phyloP scores from a whole-genome alignment of 2,113 vertebrate species.

The Nycticorax nycticorax region DNA sequence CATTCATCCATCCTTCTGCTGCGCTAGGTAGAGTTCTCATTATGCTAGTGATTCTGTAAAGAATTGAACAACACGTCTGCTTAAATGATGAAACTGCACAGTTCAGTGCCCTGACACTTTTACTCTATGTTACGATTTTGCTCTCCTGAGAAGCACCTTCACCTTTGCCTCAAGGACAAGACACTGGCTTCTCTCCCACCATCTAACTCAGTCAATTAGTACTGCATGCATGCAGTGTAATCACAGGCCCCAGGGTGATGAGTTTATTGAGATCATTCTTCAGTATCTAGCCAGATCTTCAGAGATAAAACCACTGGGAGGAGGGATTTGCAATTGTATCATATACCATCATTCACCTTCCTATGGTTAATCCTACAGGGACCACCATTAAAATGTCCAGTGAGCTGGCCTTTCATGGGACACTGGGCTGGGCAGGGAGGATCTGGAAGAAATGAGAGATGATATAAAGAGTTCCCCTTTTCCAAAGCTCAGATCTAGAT shows the following conservation, averaged over 20 bases:
- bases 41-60: not conserved
- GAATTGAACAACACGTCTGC: not conserved
- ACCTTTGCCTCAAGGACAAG: not conserved
- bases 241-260: not conserved
- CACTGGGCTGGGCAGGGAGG: not conserved
- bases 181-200: not conserved
- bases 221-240: not conserved
- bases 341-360: not conserved
- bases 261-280: not conserved
- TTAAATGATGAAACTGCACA: not conserved
- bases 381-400: not conserved
- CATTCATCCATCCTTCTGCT: not conserved
- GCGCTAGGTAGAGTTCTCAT: not conserved
- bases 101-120: not conserved
- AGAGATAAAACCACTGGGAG: not conserved
- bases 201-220: rapidly evolving
- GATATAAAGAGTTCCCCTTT: not conserved
- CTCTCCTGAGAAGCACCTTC: not conserved
- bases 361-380: not conserved
- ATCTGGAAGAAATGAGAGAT: not conserved
- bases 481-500: not conserved
- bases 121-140: rapidly evolving
- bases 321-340: not conserved
- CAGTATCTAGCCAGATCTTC: not conserved
- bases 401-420: not conserved